A percentile compares a stretch with the other conserved stretches of the same genome.
Evolutionary conservation across 1,140 invertebrate genomes (phyloP).

Genomic region (Drosophila parabipectinata): DNA sequence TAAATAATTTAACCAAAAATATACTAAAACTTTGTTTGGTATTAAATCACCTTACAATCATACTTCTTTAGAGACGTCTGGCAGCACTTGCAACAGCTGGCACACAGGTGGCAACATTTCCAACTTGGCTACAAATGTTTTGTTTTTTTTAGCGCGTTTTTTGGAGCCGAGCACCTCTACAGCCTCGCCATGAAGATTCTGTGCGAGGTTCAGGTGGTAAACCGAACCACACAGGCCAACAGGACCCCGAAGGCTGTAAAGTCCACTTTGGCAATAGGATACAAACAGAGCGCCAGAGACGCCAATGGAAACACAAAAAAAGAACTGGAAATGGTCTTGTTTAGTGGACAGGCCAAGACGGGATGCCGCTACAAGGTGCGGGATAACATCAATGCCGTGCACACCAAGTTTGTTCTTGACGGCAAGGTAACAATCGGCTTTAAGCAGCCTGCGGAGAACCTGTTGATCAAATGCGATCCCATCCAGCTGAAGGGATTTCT

Average conservation of each 20-base stretch:
- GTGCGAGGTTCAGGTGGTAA: conserved; percentile 87
- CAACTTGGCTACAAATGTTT: conserved; percentile 77
- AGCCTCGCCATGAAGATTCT: conserved; percentile 87
- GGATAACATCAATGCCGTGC: conserved; percentile 88
- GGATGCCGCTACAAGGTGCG: conserved; percentile 89
- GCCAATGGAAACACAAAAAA: conserved; percentile 70
- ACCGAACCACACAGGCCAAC: conserved; percentile 85
- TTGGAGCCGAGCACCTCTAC: not conserved
- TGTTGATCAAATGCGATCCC: conserved; percentile 88
- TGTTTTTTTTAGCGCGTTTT: conserved; percentile 36
- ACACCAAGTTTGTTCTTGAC: conserved; percentile 88
- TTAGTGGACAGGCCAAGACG: conserved; percentile 87
- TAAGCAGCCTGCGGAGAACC: conserved; percentile 88
- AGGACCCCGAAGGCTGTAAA: conserved; percentile 84
- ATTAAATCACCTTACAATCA: not conserved
- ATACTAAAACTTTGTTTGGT: not conserved
- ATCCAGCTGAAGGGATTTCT: conserved; percentile 89
- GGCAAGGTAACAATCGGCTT: conserved; percentile 91
- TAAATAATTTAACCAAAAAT: not conserved
- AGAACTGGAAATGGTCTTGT: conserved; percentile 87
- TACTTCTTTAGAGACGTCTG: not conserved
- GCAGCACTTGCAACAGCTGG: conserved; percentile 14
- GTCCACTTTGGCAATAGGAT: conserved; percentile 88
- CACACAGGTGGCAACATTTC: conserved; percentile 8
- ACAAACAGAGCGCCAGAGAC: conserved; percentile 81